A percentile compares a stretch with the other conserved stretches of the same genome.
Evolutionary conservation across 2,797 vertebrate species (phyloP).

Genomic region (Naso thynnoides): DNA sequence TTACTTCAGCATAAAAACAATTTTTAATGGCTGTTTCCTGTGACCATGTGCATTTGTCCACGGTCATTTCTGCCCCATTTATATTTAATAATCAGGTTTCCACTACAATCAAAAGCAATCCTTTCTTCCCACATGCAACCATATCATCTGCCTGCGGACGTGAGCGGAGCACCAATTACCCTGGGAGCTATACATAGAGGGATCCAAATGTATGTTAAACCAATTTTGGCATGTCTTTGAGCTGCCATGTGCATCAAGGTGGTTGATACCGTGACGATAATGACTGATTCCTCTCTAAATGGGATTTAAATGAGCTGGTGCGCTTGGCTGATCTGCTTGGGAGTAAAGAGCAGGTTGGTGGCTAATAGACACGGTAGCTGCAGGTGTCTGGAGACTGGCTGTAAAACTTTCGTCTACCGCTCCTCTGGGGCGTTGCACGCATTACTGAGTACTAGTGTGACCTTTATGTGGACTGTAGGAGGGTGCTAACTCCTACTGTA

Average conservation of each 20-base stretch:
- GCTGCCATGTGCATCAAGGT: conserved; percentile 53
- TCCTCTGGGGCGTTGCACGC: conserved; percentile 39
- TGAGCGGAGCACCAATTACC: conserved; percentile 52
- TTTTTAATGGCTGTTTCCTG: conserved; percentile 45
- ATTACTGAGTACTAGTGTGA: conserved; percentile 48
- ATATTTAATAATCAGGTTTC: conserved; percentile 62
- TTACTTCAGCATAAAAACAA: conserved; percentile 24
- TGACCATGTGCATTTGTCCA: conserved; percentile 40
- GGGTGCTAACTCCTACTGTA: conserved; percentile 28
- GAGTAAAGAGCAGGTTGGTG: conserved; percentile 37
- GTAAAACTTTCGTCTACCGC: conserved; percentile 34
- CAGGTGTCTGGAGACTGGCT: conserved; percentile 33
- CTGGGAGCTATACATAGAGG: conserved; percentile 19
- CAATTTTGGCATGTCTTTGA: conserved; percentile 67
- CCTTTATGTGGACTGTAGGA: conserved; percentile 57
- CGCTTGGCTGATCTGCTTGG: conserved; percentile 46
- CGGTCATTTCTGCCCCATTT: conserved; percentile 30
- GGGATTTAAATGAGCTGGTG: conserved; percentile 59
- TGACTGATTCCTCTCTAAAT: conserved; percentile 67
- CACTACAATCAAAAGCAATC: conserved; percentile 47
- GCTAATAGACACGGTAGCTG: conserved; percentile 37
- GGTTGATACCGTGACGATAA: conserved; percentile 62
- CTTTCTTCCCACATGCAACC: conserved; percentile 42
- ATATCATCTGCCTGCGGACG: conserved; percentile 46
- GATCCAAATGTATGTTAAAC: conserved; percentile 50